These are phyloP conservation scores for Idaea aversata DNA, from an alignment of 2,888 invertebrate species.

Conservation along the genomic window DNA sequence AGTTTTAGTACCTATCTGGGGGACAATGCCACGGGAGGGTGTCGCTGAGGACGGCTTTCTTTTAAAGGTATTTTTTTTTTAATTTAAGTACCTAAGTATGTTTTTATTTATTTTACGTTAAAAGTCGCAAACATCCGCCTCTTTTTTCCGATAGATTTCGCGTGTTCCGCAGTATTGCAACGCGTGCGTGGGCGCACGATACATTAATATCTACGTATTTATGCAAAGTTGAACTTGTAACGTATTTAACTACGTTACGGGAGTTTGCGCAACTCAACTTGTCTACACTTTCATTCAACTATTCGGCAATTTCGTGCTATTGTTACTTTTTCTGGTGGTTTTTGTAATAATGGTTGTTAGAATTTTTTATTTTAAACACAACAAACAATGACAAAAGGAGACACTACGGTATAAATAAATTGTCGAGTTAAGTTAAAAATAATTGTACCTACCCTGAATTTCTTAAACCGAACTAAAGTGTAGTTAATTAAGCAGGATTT, in stretches of 20 bases:
- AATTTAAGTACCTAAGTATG: neutral
- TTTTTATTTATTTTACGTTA: neutral
- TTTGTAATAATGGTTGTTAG: neutral
- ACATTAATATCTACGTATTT: conserved; percentile 2
- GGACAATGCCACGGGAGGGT: no score
- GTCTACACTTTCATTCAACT: conserved; percentile 2
- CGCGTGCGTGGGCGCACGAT: conserved; percentile 27
- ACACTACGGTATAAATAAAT: neutral
- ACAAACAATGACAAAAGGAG: neutral
- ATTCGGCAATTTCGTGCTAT: conserved; percentile 23
- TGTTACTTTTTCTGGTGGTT: conserved; percentile 32
- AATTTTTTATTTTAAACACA: neutral
- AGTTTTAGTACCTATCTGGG: no score
- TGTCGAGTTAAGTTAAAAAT: neutral
- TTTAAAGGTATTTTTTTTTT: no score
- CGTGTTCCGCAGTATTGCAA: neutral
- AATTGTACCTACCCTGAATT: neutral
- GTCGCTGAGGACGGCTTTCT: neutral
- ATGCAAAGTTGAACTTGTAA: conserved; percentile 35
- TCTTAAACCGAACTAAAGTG: neutral
- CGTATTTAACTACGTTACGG: conserved; percentile 11
- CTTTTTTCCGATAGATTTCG: neutral
- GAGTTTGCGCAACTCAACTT: conserved; percentile 17
- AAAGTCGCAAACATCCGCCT: neutral
- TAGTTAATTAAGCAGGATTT: neutral